phyloP scores from a whole-genome alignment of 2,113 vertebrate genomes.

The Pantherophis guttatus region DNA sequence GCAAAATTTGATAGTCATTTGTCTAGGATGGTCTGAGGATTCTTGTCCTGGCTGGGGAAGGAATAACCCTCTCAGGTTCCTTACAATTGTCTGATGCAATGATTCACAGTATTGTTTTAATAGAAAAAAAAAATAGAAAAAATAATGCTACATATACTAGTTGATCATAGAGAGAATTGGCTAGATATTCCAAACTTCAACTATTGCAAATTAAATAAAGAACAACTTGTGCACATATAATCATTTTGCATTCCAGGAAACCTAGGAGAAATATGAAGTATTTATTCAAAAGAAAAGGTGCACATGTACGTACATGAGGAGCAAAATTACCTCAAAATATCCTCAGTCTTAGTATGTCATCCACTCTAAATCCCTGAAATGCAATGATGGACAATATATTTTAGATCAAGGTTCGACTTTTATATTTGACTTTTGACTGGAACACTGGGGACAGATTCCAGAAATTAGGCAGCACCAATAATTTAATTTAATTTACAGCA shows the following conservation, averaged over 20 bases:
- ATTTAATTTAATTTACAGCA: too few species aligned
- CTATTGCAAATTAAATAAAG: too few species aligned
- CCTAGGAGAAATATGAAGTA: neutral
- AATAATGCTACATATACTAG: neutral
- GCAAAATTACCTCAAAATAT: neutral
- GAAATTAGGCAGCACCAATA: too few species aligned
- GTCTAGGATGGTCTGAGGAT: neutral
- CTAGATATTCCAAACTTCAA: neutral
- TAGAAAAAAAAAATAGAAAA: neutral
- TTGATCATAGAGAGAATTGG: neutral
- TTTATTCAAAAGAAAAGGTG: neutral
- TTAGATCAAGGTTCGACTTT: neutral
- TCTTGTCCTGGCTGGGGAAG: neutral
- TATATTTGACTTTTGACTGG: neutral
- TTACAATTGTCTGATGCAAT: neutral
- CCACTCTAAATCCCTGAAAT: too few species aligned
- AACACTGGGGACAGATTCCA: neutral
- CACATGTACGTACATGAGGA: neutral
- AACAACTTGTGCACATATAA: neutral
- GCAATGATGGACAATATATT: neutral
- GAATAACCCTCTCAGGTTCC: neutral
- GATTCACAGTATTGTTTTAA: too few species aligned
- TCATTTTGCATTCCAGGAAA: neutral
- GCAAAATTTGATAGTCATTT: neutral
- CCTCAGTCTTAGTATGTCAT: neutral